These are phyloP conservation scores for Panzeria rudis DNA, from an alignment of 2,888 invertebrate species.

Conservation along the genomic window DNA sequence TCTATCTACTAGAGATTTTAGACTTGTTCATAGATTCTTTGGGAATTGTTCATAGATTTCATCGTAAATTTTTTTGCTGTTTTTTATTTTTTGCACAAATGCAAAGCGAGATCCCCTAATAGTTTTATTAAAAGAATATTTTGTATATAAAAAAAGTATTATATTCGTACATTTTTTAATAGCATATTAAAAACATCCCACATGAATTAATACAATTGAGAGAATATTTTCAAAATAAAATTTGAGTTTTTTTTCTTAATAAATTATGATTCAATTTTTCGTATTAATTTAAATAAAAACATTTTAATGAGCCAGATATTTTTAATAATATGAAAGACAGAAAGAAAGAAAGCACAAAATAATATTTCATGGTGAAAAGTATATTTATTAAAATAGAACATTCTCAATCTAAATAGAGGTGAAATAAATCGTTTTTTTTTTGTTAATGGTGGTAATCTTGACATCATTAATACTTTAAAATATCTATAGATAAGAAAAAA, in stretches of 20 bases:
- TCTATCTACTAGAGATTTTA: too few species aligned
- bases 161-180: neutral
- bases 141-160: neutral
- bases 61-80: too few species aligned
- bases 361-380: conserved; percentile 39
- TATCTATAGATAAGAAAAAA: neutral
- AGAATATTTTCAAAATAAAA: conserved; percentile 12
- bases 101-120: neutral
- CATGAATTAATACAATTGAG: conserved; percentile 15
- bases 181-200: conserved; percentile 26
- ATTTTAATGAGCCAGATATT: conserved; percentile 28
- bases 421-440: conserved; percentile 21
- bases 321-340: neutral
- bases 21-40: too few species aligned
- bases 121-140: neutral
- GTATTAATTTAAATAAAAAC: conserved; percentile 22
- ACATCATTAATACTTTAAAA: conserved; percentile 36
- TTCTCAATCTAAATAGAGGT: conserved; percentile 28
- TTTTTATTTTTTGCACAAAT: too few species aligned
- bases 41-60: too few species aligned
- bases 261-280: conserved; percentile 30
- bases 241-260: neutral
- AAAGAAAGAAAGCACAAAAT: conserved; percentile 16
- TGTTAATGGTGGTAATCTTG: conserved; percentile 35
- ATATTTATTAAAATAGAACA: conserved; percentile 46